These are phyloP conservation scores for Rhinoderma darwinii DNA, from an alignment of 2,113 vertebrate species.

Conservation along the genomic window DNA sequence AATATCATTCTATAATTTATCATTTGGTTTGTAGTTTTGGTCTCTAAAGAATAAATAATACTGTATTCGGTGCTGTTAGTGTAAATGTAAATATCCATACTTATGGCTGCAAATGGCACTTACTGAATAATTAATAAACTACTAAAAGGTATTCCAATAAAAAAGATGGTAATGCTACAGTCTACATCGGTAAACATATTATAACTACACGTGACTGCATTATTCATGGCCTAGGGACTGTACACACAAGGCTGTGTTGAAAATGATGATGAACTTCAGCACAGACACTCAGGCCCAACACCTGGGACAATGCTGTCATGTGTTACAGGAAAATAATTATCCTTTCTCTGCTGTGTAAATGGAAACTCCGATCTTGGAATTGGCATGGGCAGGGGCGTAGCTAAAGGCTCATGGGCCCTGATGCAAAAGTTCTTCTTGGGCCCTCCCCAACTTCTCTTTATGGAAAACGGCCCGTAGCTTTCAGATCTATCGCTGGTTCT, in stretches of 20 bases:
- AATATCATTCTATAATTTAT: neutral
- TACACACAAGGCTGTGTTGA: neutral
- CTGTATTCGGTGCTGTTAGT: neutral
- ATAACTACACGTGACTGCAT: neutral
- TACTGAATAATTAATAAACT: constrained; percentile 20
- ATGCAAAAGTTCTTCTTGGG: too few relatives aligned
- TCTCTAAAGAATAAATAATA: neutral
- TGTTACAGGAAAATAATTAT: too few relatives aligned
- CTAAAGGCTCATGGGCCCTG: too few relatives aligned
- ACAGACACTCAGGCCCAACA: neutral
- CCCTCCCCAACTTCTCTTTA: too few relatives aligned
- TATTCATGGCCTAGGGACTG: neutral
- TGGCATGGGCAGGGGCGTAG: too few relatives aligned
- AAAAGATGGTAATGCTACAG: neutral
- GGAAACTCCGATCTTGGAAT: too few relatives aligned
- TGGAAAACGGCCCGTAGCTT: too few relatives aligned
- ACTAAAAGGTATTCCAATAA: constrained; percentile 36
- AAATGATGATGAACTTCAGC: too few relatives aligned
- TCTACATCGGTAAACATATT: neutral
- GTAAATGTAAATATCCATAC: neutral
- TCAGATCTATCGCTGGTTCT: too few relatives aligned
- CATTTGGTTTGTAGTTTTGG: neutral
- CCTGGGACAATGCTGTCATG: neutral
- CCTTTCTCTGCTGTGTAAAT: too few relatives aligned
- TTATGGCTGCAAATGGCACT: neutral